Conservation (phyloP, 2,888 invertebrate genomes). For the Drosophila cognata region DNA sequence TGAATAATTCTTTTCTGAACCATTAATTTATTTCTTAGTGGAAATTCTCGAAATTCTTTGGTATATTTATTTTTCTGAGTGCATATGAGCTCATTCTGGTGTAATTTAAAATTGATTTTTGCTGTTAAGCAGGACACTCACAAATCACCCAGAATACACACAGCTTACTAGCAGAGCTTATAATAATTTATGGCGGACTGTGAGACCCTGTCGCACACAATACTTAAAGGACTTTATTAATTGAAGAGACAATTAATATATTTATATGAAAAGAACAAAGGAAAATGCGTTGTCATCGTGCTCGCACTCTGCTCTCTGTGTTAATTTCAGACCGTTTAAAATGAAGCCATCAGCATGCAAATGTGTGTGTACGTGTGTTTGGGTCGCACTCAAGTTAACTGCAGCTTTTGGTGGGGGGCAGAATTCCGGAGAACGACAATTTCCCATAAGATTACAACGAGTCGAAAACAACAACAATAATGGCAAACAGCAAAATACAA, state of each 20-base stretch:
- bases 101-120: constrained; percentile 76
- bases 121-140: constrained; percentile 10
- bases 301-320: constrained; percentile 1
- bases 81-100: constrained; percentile 75
- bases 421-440: constrained; percentile 17
- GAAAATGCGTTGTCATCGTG: constrained; percentile 35
- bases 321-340: constrained; percentile 37
- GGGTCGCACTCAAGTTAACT: constrained; percentile 31
- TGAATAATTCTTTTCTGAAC: background rate
- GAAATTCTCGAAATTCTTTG: background rate
- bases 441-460: constrained; percentile 54
- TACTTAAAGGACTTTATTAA: constrained; percentile 41
- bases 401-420: constrained; percentile 17
- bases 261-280: constrained; percentile 40
- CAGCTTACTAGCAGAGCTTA: constrained; percentile 3
- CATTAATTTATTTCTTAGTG: background rate
- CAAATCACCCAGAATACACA: background rate
- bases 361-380: constrained; percentile 17
- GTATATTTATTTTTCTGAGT: background rate
- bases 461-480: constrained; percentile 15
- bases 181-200: background rate
- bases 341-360: constrained; percentile 43
- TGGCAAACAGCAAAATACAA: constrained; percentile 34
- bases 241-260: constrained; percentile 60
- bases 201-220: background rate